Evolutionary conservation across 2,113 vertebrate species (phyloP), one percentile per base, ranked within the genome.

Genomic region (Phrynocephalus versicolor): DNA sequence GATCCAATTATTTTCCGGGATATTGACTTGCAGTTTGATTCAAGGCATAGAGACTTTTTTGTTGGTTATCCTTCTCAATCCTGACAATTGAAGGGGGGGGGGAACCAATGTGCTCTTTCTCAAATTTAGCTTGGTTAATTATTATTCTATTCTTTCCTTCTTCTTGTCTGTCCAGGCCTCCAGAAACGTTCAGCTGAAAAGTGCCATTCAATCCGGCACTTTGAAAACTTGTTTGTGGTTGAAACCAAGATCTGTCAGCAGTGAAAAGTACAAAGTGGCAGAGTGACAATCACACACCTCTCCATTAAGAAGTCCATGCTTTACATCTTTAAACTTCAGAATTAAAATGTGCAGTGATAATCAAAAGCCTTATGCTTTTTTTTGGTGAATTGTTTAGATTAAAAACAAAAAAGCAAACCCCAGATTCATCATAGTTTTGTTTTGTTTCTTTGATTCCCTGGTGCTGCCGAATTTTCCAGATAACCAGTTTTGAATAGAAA

Each of bases 241-340:
- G 97, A 98, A 93, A 99, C 98, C 85, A 96, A 94, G 93, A 98
- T 99, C 95, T 99, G 98, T 93, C 96, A 96, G 84, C 96, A 97
- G 91, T 98, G 94, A 98, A 60, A 25, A 57, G 75, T 80, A 80
- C 55, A 41, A 85, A 83, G 37, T 82, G 82, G 83, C 45, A 89
- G 88, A 86, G 86, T 92, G 90, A 91, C 83, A 79, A 87, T 90
- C 69, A 85, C 90, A 55, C 89, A 89, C n/a, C n/a, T 67, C 90
- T 92, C 82, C 81, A 27, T 13, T 81, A 87, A 85, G 90, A 94
- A 95, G 93, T 94, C 92, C 69, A 79, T 92, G 88, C 89, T 55
- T 90, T 93, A 89, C 69, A 88, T 15, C 45, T 87, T 80, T 45
- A 87, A 67, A 92, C 91, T 95, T 95, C 91, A 85, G 81, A 85